Base-by-base conservation (phyloP, 2,888 invertebrate genomes). In the Chelonus formosanus region DNA sequence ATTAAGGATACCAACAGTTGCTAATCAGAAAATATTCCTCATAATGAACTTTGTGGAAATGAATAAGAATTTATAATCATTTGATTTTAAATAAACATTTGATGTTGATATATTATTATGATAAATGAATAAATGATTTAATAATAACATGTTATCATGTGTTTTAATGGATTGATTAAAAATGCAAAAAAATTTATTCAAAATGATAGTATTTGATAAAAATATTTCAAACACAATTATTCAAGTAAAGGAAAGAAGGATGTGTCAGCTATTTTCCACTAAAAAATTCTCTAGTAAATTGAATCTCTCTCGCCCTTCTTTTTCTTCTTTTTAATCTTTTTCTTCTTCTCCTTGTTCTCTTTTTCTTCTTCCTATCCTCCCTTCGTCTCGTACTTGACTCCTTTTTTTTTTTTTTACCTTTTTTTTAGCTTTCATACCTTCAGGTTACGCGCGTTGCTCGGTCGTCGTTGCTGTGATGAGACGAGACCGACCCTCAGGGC, bases 271-370 rank as follows among this genome's bases (percentile, higher is more conserved):
- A 52, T 60, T 58, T 50, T 54, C 43, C 10, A 32, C 44, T 52
- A 47, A 71, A 71, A 66, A 72, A 70, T 69, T 64, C 45, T 50
- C 59, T 50, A 55, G 72, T 59, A 73, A 74, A 75, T 75, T 74
- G 73, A 75, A 75, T 73, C 70, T 67, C 67, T 60, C 45, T 35
- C 50, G 35, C 47, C 32, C 35, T 52, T 36, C 40, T 50, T 56
- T 32, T 31, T 32, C 45, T 50, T 10, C n/a, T 40, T 43, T 35
- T 4, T 52, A 4, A 7, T 8, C n/a, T 5, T 56, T 40, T 56
- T 56, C 43, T 56, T 56, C 31, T 44, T 54, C 5, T 20, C n/a
- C 44, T 31, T 6, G 32, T 45, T 34, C 34, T 34, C 34, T 45
- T 10, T 47, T 48, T 48, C 8, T 50, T 60, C 5, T 50, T 45